Conservation (phyloP, 2,797 vertebrate species). For the Onychomys arenicola region DNA sequence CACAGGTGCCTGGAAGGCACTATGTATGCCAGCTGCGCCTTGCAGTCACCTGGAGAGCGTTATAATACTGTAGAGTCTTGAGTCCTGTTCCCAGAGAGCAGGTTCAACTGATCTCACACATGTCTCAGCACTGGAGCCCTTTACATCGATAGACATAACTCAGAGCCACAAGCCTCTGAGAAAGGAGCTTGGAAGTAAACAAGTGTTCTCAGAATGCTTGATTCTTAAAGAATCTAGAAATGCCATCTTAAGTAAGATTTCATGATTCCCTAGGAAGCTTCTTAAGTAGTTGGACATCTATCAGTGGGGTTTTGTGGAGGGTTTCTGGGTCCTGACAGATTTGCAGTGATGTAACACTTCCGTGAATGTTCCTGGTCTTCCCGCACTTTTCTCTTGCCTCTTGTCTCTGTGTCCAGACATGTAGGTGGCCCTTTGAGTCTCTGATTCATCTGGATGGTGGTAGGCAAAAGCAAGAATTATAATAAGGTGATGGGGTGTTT, state of each 20-base stretch:
- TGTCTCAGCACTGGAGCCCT: not conserved
- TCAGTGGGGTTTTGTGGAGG: not conserved
- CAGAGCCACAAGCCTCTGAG: not conserved
- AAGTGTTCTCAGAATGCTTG: not conserved
- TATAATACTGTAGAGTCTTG: not conserved
- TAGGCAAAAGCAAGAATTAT: not conserved
- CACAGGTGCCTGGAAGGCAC: not conserved
- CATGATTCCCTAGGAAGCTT: not conserved
- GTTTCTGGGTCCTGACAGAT: not conserved
- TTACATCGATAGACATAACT: not conserved
- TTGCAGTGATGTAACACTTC: not conserved
- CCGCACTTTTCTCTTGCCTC: not conserved
- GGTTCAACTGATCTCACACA: not conserved
- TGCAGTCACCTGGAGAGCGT: not conserved
- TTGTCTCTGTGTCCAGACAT: not conserved
- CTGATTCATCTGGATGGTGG: not conserved
- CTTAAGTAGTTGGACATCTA: not conserved
- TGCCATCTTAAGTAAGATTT: not conserved
- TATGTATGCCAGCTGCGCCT: not conserved
- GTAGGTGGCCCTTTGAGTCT: not conserved
- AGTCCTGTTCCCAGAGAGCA: not conserved
- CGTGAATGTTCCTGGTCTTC: not conserved
- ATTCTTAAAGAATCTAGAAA: conserved; percentile 30
- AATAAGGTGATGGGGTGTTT: not conserved
- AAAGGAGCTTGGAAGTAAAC: conserved; percentile 1